phyloP scores from a whole-genome alignment of 2,797 vertebrate genomes.

The Helarctos malayanus region DNA sequence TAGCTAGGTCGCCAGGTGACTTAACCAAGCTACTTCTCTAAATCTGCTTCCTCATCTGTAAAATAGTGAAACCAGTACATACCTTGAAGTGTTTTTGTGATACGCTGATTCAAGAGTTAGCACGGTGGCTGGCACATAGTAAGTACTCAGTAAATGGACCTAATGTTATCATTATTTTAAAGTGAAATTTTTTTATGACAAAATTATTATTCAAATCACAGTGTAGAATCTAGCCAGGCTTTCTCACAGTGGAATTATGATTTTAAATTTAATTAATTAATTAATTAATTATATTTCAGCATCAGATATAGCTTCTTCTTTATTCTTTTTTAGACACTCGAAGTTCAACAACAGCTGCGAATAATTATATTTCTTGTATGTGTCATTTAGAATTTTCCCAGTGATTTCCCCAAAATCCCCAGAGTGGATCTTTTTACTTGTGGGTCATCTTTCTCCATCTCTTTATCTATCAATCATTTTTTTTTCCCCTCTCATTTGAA shows the following conservation, averaged over 20 bases:
- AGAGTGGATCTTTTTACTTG: slow-evolving; percentile 12
- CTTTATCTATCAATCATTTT: not conserved
- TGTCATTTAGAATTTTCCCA: not conserved
- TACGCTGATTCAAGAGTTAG: not conserved
- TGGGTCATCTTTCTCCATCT: slow-evolving; percentile 4
- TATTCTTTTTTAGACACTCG: not conserved
- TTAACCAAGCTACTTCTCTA: not conserved
- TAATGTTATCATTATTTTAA: not conserved
- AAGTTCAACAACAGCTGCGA: not conserved
- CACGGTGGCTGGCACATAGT: not conserved
- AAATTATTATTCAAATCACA: not conserved
- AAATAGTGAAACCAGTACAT: not conserved
- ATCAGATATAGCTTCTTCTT: slow-evolving; percentile 13
- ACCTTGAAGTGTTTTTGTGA: not conserved
- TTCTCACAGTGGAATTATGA: slow-evolving; percentile 15
- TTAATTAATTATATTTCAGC: slow-evolving; percentile 58
- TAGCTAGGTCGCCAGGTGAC: not conserved
- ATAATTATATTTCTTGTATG: not conserved
- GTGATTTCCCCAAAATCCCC: not conserved
- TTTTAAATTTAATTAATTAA: not conserved
- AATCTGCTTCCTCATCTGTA: not conserved
- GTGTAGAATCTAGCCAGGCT: not conserved
- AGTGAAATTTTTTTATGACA: not conserved
- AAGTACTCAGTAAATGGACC: not conserved
- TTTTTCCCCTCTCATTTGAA: not conserved